Percentiles rank a stretch among this genome's conserved stretches.
Evolutionary conservation across 2,888 invertebrate genomes (phyloP).

Genomic region (Griposia aprilina): DNA sequence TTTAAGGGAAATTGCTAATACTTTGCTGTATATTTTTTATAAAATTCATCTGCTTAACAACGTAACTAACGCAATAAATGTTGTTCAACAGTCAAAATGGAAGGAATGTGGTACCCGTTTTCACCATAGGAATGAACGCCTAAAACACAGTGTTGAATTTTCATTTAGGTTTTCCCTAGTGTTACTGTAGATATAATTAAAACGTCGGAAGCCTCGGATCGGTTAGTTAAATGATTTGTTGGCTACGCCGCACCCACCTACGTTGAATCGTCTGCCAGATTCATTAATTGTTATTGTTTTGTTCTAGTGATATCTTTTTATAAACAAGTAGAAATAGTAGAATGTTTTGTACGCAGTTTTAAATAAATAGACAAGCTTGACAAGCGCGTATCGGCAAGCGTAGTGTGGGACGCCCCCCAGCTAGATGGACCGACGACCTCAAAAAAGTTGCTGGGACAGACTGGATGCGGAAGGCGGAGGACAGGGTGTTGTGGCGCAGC

Average conservation of each 20-base stretch:
- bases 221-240: slow-evolving; percentile 47
- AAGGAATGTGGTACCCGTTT: neutral
- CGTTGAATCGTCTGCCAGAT: slow-evolving; percentile 34
- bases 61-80: neutral
- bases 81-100: neutral
- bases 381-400: too few species aligned
- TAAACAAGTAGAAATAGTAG: neutral
- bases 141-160: neutral
- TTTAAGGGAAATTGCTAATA: neutral
- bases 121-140: neutral
- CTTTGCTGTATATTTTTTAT: neutral
- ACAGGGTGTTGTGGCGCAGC: too few species aligned
- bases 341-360: neutral
- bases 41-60: neutral
- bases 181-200: neutral
- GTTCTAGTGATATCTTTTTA: slow-evolving; percentile 8
- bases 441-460: too few species aligned
- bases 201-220: slow-evolving; percentile 18
- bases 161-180: neutral
- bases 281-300: slow-evolving; percentile 40
- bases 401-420: too few species aligned
- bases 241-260: slow-evolving; percentile 6
- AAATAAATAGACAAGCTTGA: neutral
- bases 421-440: too few species aligned
- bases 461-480: too few species aligned